These are phyloP conservation scores for Lysandra coridon DNA, from an alignment of 2,888 invertebrate species.

Conservation along the genomic window DNA sequence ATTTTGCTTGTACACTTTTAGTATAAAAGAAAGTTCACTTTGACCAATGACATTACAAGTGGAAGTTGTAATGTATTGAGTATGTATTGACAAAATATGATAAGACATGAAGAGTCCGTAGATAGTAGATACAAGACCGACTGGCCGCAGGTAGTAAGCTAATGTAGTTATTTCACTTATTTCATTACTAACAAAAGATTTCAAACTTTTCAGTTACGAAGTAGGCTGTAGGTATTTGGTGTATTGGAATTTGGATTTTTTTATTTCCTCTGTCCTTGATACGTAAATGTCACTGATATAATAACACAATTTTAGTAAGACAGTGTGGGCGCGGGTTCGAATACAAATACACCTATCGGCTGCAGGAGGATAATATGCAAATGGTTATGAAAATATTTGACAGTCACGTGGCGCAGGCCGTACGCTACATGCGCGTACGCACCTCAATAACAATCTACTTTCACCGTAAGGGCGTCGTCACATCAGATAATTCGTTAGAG, in stretches of 20 bases:
- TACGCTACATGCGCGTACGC: conserved; percentile 53
- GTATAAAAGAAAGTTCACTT: neutral
- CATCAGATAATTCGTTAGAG: conserved; percentile 45
- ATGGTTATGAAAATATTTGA: conserved; percentile 36
- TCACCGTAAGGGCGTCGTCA: conserved; percentile 69
- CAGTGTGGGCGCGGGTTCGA: neutral
- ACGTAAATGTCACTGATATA: neutral
- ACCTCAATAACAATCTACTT: conserved; percentile 68
- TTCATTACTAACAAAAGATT: too few relatives aligned
- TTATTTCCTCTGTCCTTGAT: neutral
- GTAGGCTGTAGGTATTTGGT: neutral
- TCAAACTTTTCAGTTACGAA: too few relatives aligned
- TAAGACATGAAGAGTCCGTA: neutral
- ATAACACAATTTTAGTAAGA: neutral
- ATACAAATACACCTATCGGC: neutral
- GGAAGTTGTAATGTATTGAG: too few relatives aligned
- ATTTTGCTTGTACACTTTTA: too few relatives aligned
- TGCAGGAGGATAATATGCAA: conserved; percentile 24
- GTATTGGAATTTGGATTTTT: neutral
- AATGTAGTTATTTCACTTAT: too few relatives aligned
- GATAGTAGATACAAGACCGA: too few relatives aligned
- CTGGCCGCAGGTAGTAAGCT: too few relatives aligned
- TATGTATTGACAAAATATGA: too few relatives aligned
- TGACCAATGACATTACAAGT: neutral
- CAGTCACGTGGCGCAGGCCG: conserved; percentile 46